These are phyloP conservation scores for Parasteatoda tepidariorum DNA, from an alignment of 1,140 invertebrate genomes.

Conservation along the genomic window DNA sequence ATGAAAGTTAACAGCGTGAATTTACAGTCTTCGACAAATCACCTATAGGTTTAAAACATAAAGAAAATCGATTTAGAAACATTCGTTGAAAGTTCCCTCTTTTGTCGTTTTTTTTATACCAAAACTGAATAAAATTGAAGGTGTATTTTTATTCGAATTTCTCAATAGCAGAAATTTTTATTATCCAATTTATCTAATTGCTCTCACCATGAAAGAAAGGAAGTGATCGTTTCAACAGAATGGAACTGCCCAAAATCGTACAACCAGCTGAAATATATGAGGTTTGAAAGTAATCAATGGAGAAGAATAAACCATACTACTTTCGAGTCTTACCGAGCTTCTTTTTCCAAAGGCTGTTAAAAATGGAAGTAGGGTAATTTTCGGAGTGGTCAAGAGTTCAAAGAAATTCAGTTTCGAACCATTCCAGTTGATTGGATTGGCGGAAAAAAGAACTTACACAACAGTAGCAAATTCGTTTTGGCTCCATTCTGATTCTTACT, in stretches of 20 bases:
- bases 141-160: constrained; percentile 29
- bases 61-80: too few relatives aligned
- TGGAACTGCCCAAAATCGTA: constrained; percentile 33
- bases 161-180: constrained; percentile 20
- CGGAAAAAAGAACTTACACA: neutral
- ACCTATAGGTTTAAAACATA: too few relatives aligned
- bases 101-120: too few relatives aligned
- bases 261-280: constrained; percentile 26
- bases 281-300: constrained; percentile 36
- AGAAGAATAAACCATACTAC: neutral
- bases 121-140: too few relatives aligned
- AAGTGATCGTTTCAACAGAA: neutral
- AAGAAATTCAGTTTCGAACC: constrained; percentile 27
- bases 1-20: too few relatives aligned
- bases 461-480: too few relatives aligned
- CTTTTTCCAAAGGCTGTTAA: neutral
- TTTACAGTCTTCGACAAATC: too few relatives aligned
- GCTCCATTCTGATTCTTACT: too few relatives aligned
- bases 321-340: neutral
- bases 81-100: too few relatives aligned
- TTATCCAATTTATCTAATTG: constrained; percentile 47
- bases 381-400: constrained; percentile 38
- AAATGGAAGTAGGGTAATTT: neutral
- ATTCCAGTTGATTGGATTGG: constrained; percentile 45
- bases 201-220: constrained; percentile 10